Conservation (phyloP, 2,113 vertebrate genomes). For the Azemiops feae region DNA sequence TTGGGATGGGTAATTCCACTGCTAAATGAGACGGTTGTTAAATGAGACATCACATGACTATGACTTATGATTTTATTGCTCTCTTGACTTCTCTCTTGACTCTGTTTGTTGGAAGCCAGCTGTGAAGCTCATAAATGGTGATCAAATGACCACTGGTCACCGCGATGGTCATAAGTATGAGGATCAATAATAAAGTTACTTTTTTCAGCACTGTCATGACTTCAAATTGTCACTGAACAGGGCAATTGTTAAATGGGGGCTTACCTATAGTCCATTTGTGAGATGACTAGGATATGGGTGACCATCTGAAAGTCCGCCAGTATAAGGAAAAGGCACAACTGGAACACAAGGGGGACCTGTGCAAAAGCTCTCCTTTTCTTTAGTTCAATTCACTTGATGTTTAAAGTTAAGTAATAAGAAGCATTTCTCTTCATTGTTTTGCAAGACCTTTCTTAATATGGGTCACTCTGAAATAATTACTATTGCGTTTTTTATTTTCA, state of each 20-base stretch:
- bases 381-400: conserved; percentile 32
- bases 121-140: not conserved
- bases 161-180: not conserved
- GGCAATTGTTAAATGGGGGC: not conserved
- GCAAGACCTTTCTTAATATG: conserved; percentile 42
- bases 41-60: not conserved
- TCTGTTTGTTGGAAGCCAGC: not conserved
- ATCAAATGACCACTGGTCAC: not conserved
- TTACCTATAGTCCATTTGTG: not conserved
- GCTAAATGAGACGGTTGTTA: not conserved
- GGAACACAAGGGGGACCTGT: not conserved
- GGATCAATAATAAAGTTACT: not conserved
- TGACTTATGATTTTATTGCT: not conserved
- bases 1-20: not conserved
- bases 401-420: conserved; percentile 34
- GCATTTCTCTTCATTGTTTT: conserved; percentile 31
- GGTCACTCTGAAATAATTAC: conserved; percentile 43
- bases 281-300: not conserved
- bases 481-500: conserved; percentile 62
- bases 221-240: not conserved
- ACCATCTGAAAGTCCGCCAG: not conserved
- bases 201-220: not conserved
- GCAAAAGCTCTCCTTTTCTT: not conserved
- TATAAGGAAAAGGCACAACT: not conserved
- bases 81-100: not conserved